Percentiles rank a stretch among this genome's conserved stretches.
Evolutionary conservation across 1,140 invertebrate species (phyloP).

Genomic region (Drosophila tropicalis): DNA sequence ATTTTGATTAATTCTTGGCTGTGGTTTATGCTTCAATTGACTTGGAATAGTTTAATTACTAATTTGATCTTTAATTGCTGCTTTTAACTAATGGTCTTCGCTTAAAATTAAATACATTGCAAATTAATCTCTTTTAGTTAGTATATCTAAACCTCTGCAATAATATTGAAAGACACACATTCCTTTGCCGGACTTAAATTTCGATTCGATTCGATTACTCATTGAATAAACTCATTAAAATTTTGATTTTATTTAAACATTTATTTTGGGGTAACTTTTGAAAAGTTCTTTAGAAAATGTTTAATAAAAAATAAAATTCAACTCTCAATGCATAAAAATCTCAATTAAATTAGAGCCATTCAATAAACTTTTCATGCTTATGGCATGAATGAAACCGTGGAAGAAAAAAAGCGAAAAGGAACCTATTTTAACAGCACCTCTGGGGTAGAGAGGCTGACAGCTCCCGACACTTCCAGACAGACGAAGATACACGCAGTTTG

Average conservation of each 20-base stretch:
- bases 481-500: conserved; percentile 27
- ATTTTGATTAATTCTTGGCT: neutral
- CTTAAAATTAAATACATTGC: too few relatives aligned
- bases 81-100: too few relatives aligned
- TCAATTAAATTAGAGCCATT: conserved; percentile 9
- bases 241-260: conserved; percentile 4
- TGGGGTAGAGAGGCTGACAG: neutral
- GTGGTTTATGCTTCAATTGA: neutral
- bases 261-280: neutral
- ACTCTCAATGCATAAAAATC: conserved; percentile 7
- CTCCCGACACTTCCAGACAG: neutral
- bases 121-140: too few relatives aligned
- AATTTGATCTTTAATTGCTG: neutral
- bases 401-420: neutral
- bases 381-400: neutral
- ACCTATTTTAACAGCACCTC: conserved; percentile 6
- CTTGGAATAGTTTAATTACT: neutral
- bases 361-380: conserved; percentile 6
- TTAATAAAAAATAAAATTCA: neutral
- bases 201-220: too few relatives aligned
- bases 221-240: neutral
- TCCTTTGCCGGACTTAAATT: too few relatives aligned
- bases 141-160: too few relatives aligned
- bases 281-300: neutral
- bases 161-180: too few relatives aligned